A percentile compares a stretch with the other conserved stretches of the same genome.
Conservation (phyloP, 2,797 vertebrate genomes). For the Nannoperca australis region DNA sequence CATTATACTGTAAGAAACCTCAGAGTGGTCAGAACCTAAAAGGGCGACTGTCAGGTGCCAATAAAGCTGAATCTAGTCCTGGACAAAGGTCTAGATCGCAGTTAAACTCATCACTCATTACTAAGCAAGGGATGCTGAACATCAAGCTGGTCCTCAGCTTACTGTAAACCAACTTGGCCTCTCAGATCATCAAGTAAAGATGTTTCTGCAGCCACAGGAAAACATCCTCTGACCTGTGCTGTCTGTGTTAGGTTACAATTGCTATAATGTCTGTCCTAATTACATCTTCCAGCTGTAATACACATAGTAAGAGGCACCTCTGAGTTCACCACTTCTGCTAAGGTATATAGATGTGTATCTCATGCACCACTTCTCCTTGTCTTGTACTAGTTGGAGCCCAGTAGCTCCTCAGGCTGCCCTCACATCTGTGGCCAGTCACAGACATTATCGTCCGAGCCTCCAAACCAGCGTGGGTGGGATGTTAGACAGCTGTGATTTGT, state of each 20-base stretch:
- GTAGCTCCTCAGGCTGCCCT: conserved; percentile 26
- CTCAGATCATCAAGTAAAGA: too few species aligned
- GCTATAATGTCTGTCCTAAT: conserved; percentile 6
- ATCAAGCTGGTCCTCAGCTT: too few species aligned
- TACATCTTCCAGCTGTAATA: conserved; percentile 14
- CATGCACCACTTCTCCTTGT: too few species aligned
- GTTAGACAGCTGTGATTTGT: conserved; percentile 53
- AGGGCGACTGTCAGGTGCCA: too few species aligned
- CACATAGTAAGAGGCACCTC: conserved; percentile 18
- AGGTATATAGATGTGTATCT: not conserved
- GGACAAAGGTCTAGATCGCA: too few species aligned
- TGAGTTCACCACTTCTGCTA: conserved; percentile 26
- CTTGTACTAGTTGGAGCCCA: too few species aligned
- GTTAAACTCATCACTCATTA: too few species aligned
- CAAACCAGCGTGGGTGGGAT: conserved; percentile 5
- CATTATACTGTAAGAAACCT: too few species aligned
- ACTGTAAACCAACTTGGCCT: too few species aligned
- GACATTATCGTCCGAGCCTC: conserved; percentile 16
- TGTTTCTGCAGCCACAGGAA: too few species aligned
- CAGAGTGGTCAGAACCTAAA: too few species aligned
- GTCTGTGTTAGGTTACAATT: not conserved
- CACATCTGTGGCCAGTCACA: conserved; percentile 51
- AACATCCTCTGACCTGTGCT: not conserved
- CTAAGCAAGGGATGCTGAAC: too few species aligned
- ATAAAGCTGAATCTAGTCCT: not conserved